Base-by-base conservation (phyloP, 2,797 vertebrate species). In the Emys orbicularis region DNA sequence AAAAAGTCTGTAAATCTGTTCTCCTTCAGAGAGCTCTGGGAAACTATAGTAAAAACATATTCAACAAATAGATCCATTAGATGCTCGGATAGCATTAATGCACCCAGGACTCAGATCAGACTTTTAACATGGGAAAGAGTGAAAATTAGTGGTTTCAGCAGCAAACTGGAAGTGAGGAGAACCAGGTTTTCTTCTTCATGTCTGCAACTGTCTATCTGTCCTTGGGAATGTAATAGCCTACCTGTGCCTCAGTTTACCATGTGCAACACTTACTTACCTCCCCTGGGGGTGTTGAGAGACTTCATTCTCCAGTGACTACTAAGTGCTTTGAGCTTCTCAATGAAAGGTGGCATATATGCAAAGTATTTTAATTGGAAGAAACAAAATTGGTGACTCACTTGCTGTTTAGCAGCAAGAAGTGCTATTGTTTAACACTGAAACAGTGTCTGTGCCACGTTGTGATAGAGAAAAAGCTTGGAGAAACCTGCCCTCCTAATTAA, bases 141-240 rank as follows among this genome's bases (percentile, higher is more conserved):
- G 79, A 94, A 19, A 25, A 92, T 88, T 91, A 86, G 83, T 83
- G 81, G 72, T 52, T 87, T 83, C 41, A 94, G 68, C 53, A 82
- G 49, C 59, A 87, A 1, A 0, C 65, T 86, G 88, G 12, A 18
- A 82, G 59, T 89, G 44, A 80, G 74, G 74, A 89, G 52, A 92
- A 87, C 56, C 74, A 79, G 79, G 95, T 61, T 6, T 81, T 81
- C 90, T 89, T 94, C 81, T 56, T 93, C 84, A 90, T 81, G 74
- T 86, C 82, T 95, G 65, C 29, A 2, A 72, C 29, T 92, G 83
- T n/a, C 15, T 37, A 29, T 23, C 29, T 12, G 34, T 81, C 0
- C 0, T 57, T 84, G 76, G 57, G 59, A 95, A 68, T 23, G 8
- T 76, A 76, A 84, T 52, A 74, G 57, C 10, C 89, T 65, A 34